Evolutionary conservation across 2,797 vertebrate genomes (phyloP).

Genomic region (Eremophila alpestris): DNA sequence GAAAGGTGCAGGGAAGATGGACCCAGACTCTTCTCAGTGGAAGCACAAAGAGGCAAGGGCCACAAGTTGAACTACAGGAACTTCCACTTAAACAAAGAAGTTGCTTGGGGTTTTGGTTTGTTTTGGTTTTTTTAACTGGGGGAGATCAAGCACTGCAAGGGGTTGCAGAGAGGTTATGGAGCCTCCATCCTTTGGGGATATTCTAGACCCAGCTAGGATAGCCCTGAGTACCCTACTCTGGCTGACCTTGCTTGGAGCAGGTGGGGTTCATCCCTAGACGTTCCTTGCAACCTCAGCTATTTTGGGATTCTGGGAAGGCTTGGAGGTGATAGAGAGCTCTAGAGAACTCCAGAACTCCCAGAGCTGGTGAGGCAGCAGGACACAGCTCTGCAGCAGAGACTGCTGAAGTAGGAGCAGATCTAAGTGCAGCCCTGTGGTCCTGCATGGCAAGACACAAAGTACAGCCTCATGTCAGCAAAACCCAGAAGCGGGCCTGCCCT

Average conservation of each 20-base stretch:
- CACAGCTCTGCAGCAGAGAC: not conserved
- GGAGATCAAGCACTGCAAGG: not conserved
- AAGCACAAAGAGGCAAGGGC: conserved; percentile 9
- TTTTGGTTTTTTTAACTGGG: not conserved
- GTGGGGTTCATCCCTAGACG: not conserved
- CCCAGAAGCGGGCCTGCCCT: not conserved
- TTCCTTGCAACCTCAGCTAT: not conserved
- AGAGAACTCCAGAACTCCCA: not conserved
- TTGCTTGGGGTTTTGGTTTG: too few species aligned
- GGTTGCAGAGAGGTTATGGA: not conserved
- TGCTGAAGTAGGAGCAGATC: not conserved
- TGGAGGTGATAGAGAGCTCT: not conserved
- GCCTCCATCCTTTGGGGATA: not conserved
- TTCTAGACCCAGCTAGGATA: not conserved
- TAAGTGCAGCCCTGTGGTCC: not conserved
- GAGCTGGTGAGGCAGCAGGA: not conserved
- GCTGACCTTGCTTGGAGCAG: not conserved
- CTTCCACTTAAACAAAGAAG: not conserved
- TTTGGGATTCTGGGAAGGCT: not conserved
- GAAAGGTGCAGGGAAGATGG: not conserved
- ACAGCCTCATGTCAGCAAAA: not conserved
- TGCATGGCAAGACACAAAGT: not conserved
- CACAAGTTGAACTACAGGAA: not conserved
- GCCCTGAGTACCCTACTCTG: not conserved
- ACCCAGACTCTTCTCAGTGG: not conserved